Evolutionary conservation across 2,113 vertebrate genomes (phyloP).

Genomic region (Podarcis muralis): DNA sequence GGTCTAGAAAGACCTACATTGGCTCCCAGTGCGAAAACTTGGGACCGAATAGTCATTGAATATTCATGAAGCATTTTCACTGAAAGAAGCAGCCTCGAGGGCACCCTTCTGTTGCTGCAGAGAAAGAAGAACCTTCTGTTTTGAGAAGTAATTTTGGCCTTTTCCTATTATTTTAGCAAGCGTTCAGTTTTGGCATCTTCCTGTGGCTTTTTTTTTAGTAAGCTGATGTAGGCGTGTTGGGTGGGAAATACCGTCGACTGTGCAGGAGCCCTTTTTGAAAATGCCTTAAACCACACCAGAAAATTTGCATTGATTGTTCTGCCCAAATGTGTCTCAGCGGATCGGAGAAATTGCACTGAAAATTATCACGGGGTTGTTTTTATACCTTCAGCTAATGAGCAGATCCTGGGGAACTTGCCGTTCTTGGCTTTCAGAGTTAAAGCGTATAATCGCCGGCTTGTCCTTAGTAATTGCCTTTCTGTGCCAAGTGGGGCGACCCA

Average conservation of each 20-base stretch:
- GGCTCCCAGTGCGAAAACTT: neutral
- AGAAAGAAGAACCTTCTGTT: constrained; percentile 31
- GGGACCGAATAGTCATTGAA: constrained; percentile 32
- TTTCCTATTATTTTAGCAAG: constrained; percentile 44
- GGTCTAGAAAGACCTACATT: too few relatives aligned
- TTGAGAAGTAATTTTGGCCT: constrained; percentile 37
- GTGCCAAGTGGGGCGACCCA: neutral
- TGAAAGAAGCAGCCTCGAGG: constrained; percentile 42
- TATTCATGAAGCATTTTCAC: constrained; percentile 57
- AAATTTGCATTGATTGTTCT: neutral
- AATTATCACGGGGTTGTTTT: neutral
- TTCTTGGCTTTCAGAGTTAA: neutral
- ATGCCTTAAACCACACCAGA: neutral
- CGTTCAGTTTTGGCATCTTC: neutral
- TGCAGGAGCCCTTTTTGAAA: constrained; percentile 39
- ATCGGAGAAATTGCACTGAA: constrained; percentile 24
- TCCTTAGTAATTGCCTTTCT: neutral
- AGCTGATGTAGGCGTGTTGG: neutral
- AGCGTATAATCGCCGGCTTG: neutral
- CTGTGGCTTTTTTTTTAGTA: constrained; percentile 15
- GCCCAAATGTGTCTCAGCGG: neutral
- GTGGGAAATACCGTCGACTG: neutral
- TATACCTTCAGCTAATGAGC: neutral
- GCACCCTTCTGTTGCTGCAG: constrained; percentile 36
- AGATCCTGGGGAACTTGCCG: neutral